Conservation (phyloP, 37 sponge, comb jelly and placozoan genomes). For the Lycopodina hypogea region DNA sequence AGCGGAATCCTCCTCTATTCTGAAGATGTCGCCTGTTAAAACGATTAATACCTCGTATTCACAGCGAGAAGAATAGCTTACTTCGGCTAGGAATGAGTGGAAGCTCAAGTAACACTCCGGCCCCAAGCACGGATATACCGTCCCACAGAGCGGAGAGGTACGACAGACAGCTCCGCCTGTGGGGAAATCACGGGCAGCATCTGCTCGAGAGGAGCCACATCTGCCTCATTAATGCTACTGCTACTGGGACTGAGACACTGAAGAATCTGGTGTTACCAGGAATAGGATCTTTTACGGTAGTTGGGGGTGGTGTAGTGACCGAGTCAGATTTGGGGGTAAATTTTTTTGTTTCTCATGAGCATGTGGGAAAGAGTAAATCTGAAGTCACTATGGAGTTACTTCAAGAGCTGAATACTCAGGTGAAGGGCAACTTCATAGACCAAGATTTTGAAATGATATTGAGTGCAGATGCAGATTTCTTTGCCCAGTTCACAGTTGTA, state of each 20-base stretch:
- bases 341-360: constrained; percentile 69
- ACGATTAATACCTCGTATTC: no score
- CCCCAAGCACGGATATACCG: constrained; percentile 32
- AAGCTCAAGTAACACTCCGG: no score
- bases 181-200: constrained; percentile 96
- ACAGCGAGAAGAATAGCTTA: no score
- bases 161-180: constrained; percentile 93
- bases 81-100: no score
- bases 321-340: constrained; percentile 69
- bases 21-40: no score
- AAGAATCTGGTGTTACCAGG: constrained; percentile 96
- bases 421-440: constrained; percentile 60
- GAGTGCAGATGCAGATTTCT: constrained; percentile 45
- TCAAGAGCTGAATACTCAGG: constrained; percentile 77
- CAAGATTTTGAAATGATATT: constrained; percentile 46
- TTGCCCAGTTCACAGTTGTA: constrained; percentile 68
- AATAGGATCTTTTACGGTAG: constrained; percentile 75
- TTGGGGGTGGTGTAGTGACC: constrained; percentile 57
- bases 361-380: constrained; percentile 60
- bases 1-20: no score
- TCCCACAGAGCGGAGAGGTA: constrained; percentile 82
- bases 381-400: constrained; percentile 48
- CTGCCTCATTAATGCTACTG: constrained; percentile 92
- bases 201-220: constrained; percentile 81
- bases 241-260: constrained; percentile 85